These are phyloP conservation scores for Rhinolophus sinicus DNA, from an alignment of 2,113 vertebrate species.

Conservation along the genomic window DNA sequence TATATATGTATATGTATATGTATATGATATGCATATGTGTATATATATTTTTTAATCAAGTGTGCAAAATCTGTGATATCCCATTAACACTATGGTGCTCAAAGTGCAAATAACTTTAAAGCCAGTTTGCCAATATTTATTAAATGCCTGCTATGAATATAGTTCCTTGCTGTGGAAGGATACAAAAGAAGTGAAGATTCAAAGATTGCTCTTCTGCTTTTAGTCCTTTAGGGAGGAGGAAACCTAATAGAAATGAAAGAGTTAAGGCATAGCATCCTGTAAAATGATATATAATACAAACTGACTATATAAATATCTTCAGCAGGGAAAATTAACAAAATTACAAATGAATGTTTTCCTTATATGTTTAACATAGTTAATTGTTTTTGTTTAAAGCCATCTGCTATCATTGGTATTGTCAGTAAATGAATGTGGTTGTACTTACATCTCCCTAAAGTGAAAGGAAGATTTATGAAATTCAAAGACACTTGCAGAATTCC, in stretches of 20 bases:
- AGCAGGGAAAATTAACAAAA: neutral
- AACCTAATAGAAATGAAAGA: neutral
- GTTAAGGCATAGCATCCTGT: neutral
- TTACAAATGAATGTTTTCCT: neutral
- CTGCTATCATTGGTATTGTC: conserved; percentile 11
- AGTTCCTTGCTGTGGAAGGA: conserved; percentile 19
- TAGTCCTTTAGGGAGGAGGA: neutral
- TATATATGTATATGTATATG: neutral
- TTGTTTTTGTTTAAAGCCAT: conserved; percentile 14
- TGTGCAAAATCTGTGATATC: neutral
- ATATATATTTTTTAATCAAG: neutral
- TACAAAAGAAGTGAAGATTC: conserved; percentile 10
- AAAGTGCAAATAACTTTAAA: conserved; percentile 6
- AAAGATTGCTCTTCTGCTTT: neutral
- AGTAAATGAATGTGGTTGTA: neutral
- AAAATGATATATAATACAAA: neutral
- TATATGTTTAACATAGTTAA: neutral
- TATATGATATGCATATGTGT: too few species aligned
- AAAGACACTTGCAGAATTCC: neutral
- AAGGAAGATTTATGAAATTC: conserved; percentile 9
- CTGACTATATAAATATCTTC: neutral
- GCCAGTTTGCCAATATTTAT: conserved; percentile 2
- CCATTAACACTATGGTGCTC: neutral
- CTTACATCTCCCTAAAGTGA: neutral
- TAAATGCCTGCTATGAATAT: neutral